Conservation (phyloP, 1,140 invertebrate species). For the Trichoplusia ni region DNA sequence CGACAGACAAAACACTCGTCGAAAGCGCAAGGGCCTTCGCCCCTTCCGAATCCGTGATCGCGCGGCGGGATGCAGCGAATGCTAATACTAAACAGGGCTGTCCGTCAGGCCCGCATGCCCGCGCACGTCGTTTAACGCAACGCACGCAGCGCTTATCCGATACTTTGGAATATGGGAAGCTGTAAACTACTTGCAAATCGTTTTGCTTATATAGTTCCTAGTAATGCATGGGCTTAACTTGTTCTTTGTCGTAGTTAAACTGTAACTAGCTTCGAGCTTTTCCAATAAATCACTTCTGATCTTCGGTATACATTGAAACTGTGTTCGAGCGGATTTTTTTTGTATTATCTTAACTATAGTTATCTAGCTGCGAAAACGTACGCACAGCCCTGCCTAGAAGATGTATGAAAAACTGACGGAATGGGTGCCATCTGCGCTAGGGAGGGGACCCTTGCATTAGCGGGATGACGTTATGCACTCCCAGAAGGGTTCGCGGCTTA, state of each 20-base stretch:
- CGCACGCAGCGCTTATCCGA: not conserved
- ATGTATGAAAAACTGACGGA: slow-evolving; percentile 71
- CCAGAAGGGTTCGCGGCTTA: slow-evolving; percentile 74
- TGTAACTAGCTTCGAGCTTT: not conserved
- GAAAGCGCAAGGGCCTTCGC: slow-evolving; percentile 71
- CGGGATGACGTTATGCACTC: slow-evolving; percentile 79
- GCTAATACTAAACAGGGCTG: slow-evolving; percentile 57
- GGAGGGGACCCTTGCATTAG: slow-evolving; percentile 75
- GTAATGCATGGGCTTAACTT: slow-evolving; percentile 11
- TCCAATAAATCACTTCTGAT: not conserved
- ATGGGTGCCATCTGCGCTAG: slow-evolving; percentile 73
- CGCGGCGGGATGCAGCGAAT: slow-evolving; percentile 74
- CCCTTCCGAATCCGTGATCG: slow-evolving; percentile 75
- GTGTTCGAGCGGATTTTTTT: too few relatives aligned
- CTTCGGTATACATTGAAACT: too few relatives aligned
- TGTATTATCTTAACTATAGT: not conserved
- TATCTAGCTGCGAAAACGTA: slow-evolving; percentile 9
- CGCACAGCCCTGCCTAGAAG: slow-evolving; percentile 41
- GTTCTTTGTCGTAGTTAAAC: not conserved
- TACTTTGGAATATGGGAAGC: slow-evolving; percentile 8
- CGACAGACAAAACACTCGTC: slow-evolving; percentile 63
- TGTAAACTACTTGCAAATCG: slow-evolving; percentile 7
- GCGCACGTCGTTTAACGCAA: not conserved
- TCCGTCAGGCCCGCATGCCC: slow-evolving; percentile 22
- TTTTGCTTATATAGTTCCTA: slow-evolving; percentile 2